A percentile compares a stretch with the other conserved stretches of the same genome.
Conservation (phyloP, 1,140 invertebrate genomes). For the Gryon sp. region DNA sequence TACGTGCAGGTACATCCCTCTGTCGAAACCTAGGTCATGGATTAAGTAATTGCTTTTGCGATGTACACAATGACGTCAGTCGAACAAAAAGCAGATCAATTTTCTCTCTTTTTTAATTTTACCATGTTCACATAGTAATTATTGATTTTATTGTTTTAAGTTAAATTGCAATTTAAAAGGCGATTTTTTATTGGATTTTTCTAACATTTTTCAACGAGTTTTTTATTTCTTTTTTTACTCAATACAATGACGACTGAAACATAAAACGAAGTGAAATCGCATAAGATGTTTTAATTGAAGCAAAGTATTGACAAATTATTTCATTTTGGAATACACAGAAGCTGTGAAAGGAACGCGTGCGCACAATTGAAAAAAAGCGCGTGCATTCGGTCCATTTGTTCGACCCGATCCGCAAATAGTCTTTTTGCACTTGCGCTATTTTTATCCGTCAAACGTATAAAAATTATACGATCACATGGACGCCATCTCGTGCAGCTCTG, state of each 20-base stretch:
- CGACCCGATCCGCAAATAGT: not conserved
- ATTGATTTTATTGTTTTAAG: too few relatives aligned
- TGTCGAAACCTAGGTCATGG: constrained; percentile 52
- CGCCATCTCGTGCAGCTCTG: constrained; percentile 24
- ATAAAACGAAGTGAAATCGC: not conserved
- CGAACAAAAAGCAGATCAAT: too few relatives aligned
- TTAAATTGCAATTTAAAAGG: too few relatives aligned
- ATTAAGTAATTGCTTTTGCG: constrained; percentile 21
- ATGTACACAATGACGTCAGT: constrained; percentile 27
- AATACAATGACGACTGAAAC: too few relatives aligned
- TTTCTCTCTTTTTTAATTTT: too few relatives aligned
- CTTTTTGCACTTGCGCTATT: constrained; percentile 22
- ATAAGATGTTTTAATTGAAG: constrained; percentile 1
- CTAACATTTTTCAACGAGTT: too few relatives aligned
- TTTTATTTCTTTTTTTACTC: too few relatives aligned
- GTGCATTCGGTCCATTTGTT: not conserved
- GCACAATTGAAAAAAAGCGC: constrained; percentile 1
- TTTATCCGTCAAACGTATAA: constrained; percentile 22
- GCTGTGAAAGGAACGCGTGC: not conserved
- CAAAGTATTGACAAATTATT: not conserved
- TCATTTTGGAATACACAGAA: constrained; percentile 10
- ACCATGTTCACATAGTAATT: too few relatives aligned
- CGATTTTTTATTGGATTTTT: too few relatives aligned
- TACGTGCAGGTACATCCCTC: constrained; percentile 14
- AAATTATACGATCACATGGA: constrained; percentile 23